Base-by-base conservation (phyloP, 1,140 invertebrate genomes). In the Phocides pigmalion region DNA sequence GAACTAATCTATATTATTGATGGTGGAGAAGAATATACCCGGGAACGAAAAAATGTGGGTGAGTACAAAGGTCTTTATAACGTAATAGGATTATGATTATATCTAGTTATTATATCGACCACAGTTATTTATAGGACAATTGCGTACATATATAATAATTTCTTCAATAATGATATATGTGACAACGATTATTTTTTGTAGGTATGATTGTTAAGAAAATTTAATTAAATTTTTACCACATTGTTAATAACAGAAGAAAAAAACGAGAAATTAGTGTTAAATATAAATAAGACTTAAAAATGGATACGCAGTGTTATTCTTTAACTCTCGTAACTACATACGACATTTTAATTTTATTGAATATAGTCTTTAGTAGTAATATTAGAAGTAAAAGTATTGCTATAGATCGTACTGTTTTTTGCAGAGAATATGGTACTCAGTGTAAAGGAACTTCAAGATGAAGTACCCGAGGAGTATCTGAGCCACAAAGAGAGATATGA, bases 401-500 rank as follows among this genome's bases (percentile, higher is more conserved):
- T 28, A 8, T 28, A 28, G 5, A 28, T 3, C 6, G n/a, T 11
- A 11, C 2, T 32, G n/a, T 46, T 4, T 32, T 17, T 58, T 46
- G 20, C 88, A 97, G 96, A 97, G 81, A 83, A 94, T 35, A 92
- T 94, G 68, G 95, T 96, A 39, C 76, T 97, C 0, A 93, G 93
- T n/a, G 94, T 95, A 89, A 94, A 94, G 4, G 93, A 93, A 0
- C 81, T 96, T 1, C 81, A 92, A 62, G 95, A 97, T 72, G 82
- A 89, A 37, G 79, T 96, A 4, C 96, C 96, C 8, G 82, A 93
- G 5, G 96, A 95, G 66, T 97, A 96, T 82, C 88, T 96, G 63
- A 96, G 95, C 66, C 95, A 97, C 67, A 96, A 96, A 75, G 95
- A 97, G 76, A 93, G 95, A 56, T 97, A 97, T 80, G 95, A 96